Conservation (phyloP, 2,888 invertebrate genomes). For the Rosalia funebris region DNA sequence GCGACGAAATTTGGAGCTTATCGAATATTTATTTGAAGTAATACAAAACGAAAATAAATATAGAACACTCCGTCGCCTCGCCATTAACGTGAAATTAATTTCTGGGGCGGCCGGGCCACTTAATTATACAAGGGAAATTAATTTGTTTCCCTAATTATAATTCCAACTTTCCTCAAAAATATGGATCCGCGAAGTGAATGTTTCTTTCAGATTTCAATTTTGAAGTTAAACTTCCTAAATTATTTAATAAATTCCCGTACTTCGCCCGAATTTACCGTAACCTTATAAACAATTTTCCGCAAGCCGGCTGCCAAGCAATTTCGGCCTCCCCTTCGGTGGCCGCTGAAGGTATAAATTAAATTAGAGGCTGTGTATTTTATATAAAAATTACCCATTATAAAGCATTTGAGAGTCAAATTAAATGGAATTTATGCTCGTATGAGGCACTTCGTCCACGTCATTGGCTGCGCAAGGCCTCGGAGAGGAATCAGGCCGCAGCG, state of each 20-base stretch:
- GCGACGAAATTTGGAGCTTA: neutral
- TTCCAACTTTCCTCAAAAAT: constrained; percentile 7
- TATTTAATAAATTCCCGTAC: constrained; percentile 16
- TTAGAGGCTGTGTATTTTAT: constrained; percentile 18
- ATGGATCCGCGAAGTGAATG: neutral
- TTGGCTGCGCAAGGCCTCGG: constrained; percentile 29
- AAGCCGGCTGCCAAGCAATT: neutral
- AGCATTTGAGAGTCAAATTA: constrained; percentile 19
- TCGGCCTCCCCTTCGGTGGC: neutral
- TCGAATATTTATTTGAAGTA: neutral
- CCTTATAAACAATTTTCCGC: constrained; percentile 17
- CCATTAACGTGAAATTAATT: constrained; percentile 5
- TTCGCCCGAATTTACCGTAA: constrained; percentile 1
- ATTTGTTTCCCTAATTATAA: constrained; percentile 19
- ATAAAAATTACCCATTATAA: constrained; percentile 21
- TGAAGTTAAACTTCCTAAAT: neutral
- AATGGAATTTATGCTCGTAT: constrained; percentile 23
- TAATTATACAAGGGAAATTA: constrained; percentile 14
- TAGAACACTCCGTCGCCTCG: neutral
- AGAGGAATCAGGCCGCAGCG: constrained; percentile 1
- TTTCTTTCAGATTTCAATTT: constrained; percentile 3
- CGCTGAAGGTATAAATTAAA: constrained; percentile 7
- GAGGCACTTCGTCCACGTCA: constrained; percentile 30
- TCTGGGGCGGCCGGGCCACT: neutral
- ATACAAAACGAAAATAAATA: neutral